phyloP scores from a whole-genome alignment of 2,113 vertebrate genomes.

The Guaruba guarouba region DNA sequence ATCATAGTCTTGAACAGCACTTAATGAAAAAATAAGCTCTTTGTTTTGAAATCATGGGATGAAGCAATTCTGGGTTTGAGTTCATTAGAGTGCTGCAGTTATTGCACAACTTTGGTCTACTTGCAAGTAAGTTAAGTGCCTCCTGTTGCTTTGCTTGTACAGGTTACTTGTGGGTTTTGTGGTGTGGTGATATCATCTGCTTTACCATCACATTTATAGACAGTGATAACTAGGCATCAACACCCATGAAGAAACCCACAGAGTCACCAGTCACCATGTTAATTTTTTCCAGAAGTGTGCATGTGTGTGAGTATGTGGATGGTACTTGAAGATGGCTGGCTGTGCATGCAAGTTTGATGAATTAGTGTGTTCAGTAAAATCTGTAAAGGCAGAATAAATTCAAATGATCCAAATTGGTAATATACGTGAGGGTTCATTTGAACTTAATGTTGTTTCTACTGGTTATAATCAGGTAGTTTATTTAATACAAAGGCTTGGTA shows the following conservation, averaged over 20 bases:
- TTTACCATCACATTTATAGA: slow-evolving; percentile 16
- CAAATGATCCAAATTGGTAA: neutral
- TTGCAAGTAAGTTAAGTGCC: slow-evolving; percentile 18
- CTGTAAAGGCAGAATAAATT: neutral
- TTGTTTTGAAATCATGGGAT: slow-evolving; percentile 54
- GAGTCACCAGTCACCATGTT: slow-evolving; percentile 1
- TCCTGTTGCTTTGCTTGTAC: neutral
- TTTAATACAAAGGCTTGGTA: neutral
- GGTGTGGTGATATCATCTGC: slow-evolving; percentile 48
- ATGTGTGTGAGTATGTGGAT: neutral
- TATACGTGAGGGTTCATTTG: neutral
- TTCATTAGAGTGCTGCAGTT: slow-evolving; percentile 24
- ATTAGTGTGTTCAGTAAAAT: neutral
- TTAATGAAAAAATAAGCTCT: neutral
- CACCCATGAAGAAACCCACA: neutral
- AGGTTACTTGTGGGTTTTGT: slow-evolving; percentile 43
- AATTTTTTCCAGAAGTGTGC: slow-evolving; percentile 11
- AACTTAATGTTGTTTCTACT: neutral
- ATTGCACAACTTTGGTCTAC: slow-evolving; percentile 34
- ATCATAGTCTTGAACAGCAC: neutral
- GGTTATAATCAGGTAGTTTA: neutral
- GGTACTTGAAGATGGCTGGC: neutral
- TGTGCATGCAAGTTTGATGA: neutral
- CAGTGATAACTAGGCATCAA: slow-evolving; percentile 29
- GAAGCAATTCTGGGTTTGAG: slow-evolving; percentile 51